Evolutionary conservation across 2,888 invertebrate species (phyloP).

Genomic region (Cepaea hortensis): DNA sequence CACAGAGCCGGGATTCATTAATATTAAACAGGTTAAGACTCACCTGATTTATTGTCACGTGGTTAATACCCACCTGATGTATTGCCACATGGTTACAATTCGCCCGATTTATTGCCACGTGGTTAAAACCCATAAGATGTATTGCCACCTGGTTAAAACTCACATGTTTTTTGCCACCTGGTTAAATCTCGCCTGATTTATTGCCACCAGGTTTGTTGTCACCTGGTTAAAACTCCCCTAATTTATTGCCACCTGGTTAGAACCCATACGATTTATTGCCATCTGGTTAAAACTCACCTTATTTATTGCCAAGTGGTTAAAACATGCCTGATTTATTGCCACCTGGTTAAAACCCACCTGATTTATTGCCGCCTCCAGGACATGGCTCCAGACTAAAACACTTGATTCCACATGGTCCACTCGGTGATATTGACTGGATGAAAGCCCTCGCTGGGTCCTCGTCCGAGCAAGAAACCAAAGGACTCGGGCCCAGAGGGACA

Average conservation of each 20-base stretch:
- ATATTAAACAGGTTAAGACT: too few relatives aligned
- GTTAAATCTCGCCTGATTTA: neutral
- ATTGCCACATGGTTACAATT: too few relatives aligned
- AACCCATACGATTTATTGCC: too few relatives aligned
- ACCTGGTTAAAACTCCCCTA: too few relatives aligned
- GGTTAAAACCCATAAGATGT: neutral
- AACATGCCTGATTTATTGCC: neutral
- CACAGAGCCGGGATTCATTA: too few relatives aligned
- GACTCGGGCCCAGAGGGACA: neutral
- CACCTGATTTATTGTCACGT: too few relatives aligned
- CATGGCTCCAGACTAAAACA: conserved; percentile 31
- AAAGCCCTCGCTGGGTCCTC: conserved; percentile 11
- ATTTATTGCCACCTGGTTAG: too few relatives aligned
- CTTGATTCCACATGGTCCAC: conserved; percentile 10
- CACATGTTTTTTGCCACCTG: neutral
- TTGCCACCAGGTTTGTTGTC: neutral
- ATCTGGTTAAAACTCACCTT: too few relatives aligned
- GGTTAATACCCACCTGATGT: too few relatives aligned
- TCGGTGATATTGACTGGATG: conserved; percentile 25
- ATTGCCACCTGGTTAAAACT: neutral
- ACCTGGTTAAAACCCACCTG: neutral
- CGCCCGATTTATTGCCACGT: too few relatives aligned
- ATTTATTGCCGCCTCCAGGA: neutral
- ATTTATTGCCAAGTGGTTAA: too few relatives aligned
- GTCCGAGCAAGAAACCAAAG: conserved; percentile 18